Evolutionary conservation across 1,140 invertebrate species (phyloP).

Genomic region (Mactra quadrangularis): DNA sequence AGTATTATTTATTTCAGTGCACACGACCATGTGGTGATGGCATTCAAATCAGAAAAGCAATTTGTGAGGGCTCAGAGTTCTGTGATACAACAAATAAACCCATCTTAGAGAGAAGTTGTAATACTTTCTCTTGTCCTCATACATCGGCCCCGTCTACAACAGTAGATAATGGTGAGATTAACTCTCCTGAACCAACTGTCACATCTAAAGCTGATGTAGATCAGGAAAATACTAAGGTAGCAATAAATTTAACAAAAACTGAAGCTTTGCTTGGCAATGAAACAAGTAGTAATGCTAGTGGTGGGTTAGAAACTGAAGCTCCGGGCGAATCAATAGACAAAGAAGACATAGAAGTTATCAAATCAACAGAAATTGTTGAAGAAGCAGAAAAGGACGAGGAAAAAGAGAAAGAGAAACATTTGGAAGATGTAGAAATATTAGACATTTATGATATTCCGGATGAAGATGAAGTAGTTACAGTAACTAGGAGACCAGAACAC

Average conservation of each 20-base stretch:
- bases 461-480: not conserved
- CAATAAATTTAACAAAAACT: too few species aligned
- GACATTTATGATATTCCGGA: too few species aligned
- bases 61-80: constrained; percentile 63
- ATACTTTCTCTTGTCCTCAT: constrained; percentile 2
- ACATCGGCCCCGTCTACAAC: not conserved
- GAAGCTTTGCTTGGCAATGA: not conserved
- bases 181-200: not conserved
- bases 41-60: constrained; percentile 76
- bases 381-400: not conserved
- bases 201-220: not conserved
- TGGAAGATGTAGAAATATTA: not conserved
- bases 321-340: not conserved
- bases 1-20: constrained; percentile 78
- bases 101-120: constrained; percentile 23
- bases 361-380: not conserved
- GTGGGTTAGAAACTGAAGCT: not conserved
- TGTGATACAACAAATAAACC: constrained; percentile 72
- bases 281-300: not conserved
- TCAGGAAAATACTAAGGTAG: not conserved
- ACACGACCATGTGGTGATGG: constrained; percentile 77
- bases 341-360: not conserved
- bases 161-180: not conserved
- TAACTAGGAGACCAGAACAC: not conserved
- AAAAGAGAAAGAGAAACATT: not conserved